Evolutionary conservation across 2,888 invertebrate species (phyloP), one percentile per base, ranked within the genome.

Genomic region (Perizoma flavofasciatum): DNA sequence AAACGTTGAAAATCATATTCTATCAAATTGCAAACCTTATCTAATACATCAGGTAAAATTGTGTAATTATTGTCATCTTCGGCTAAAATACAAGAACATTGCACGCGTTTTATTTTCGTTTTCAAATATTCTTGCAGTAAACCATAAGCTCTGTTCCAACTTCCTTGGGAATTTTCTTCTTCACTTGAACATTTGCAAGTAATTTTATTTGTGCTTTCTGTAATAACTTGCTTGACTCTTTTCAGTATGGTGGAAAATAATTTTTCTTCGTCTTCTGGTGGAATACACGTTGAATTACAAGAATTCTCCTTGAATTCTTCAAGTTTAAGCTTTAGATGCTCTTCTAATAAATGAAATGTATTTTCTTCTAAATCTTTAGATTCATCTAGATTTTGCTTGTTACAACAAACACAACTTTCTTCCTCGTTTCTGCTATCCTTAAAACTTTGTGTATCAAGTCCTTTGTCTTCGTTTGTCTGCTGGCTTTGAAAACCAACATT

Each of bases 41-140:
- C 77, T 56, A 88, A 74, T 46, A 90, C 71, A 45, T 76, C 73
- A 6, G 85, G 81, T 52, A 89, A 70, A 35, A 80, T 52, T 1
- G 57, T 55, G 10, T 79, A 69, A 64, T 77, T 77, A 53, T n/a
- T n/a, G n/a, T 67, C 73, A 43, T 78, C 67, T 11, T 75, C 72
- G 46, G 67, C 65, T 5, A 73, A 56, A 48, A 71, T 57, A 71
- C 88, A 88, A 39, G 74, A 63, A 68, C 89, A 89, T 62, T 87
- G 78, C 8, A 84, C 82, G 48, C 81, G 82, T 62, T 85, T 81
- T 32, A 92, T 82, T 86, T 92, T 92, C 0, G 80, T 76, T 76
- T 85, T 88, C 46, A 92, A 76, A 76, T 91, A 92, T 74, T 92
- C 92, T 75, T 88, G 84, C 54, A 92, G 72, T 67, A 92, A 74